Base-by-base conservation (phyloP, 1,140 invertebrate species). In the Nilaparvata lugens region DNA sequence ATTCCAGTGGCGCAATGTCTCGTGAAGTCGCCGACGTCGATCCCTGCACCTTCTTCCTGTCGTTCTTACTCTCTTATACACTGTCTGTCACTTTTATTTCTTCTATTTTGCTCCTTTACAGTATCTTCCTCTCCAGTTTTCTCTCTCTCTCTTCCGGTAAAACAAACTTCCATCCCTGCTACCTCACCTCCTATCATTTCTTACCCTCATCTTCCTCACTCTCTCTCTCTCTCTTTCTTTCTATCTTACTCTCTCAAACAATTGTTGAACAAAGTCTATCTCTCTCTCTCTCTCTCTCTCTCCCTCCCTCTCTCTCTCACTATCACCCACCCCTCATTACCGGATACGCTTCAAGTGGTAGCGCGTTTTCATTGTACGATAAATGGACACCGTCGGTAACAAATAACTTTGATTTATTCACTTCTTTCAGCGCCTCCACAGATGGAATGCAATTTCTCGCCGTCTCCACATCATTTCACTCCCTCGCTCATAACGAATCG, bases 271-370 rank as follows among this genome's bases (percentile, higher is more conserved):
- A 59, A 51, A n/a, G 14, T 51, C 43, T 61, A 56, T 57, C 55
- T 58, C 72, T 73, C 43, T 58, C 43, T 62, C 28, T 21, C 56
- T 21, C 19, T 58, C 45, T 58, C 5, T 58, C 21, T 59, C 25
- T 53, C 28, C 19, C 28, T 25, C 51, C 25, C 48, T 9, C 21
- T 58, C 56, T 21, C 16, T 40, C n/a, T n/a, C n/a, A n/a, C n/a
- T n/a, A n/a, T n/a, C 31, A 11, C 31, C 31, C 31, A 19, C 45
- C 45, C 16, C 45, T 48, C 21, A 48, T 48, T 11, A 48, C 45
- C 45, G 11, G 18, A 9, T 11, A 48, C 45, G 45, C 45, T 48
- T 48, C 45, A 48, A 48, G 45, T 48, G 45, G 45, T 48, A 5
- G 4, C 7, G 45, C 21, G 45, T 16, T 48, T 48, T 18, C 18